phyloP scores from a whole-genome alignment of 2,113 vertebrate genomes.

The Cebidichthys violaceus region DNA sequence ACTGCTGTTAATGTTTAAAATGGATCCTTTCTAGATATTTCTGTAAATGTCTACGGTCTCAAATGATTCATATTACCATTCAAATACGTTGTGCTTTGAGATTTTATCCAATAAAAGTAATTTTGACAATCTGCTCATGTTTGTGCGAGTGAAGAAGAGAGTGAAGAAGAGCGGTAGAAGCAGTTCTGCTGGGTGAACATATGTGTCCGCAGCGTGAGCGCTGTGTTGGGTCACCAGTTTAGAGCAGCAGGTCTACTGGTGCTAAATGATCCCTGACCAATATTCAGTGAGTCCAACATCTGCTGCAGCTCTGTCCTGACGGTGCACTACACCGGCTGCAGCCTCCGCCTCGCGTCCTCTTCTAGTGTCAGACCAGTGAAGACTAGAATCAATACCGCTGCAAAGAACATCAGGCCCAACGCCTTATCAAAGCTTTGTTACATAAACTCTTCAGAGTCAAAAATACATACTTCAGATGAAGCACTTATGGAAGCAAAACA shows the following conservation, averaged over 20 bases:
- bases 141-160: neutral
- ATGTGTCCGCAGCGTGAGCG: slow-evolving; percentile 28
- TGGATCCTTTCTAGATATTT: slow-evolving; percentile 68
- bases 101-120: slow-evolving; percentile 59
- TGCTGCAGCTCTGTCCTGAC: slow-evolving; percentile 36
- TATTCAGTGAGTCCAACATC: slow-evolving; percentile 8
- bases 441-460: neutral
- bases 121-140: slow-evolving; percentile 26
- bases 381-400: neutral
- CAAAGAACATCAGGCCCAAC: neutral
- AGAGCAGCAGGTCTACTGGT: slow-evolving; percentile 46
- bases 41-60: slow-evolving; percentile 61
- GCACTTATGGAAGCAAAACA: neutral
- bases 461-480: neutral
- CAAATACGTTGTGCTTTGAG: slow-evolving; percentile 44
- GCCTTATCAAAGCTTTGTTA: neutral
- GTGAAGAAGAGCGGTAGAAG: neutral
- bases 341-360: neutral
- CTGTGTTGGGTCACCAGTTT: slow-evolving; percentile 48
- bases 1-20: slow-evolving; percentile 56
- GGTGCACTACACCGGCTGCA: neutral
- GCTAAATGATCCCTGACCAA: slow-evolving; percentile 48
- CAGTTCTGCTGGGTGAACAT: slow-evolving; percentile 23
- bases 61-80: slow-evolving; percentile 74
- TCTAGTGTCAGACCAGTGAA: neutral